These are phyloP conservation scores for Meles meles DNA, from an alignment of 2,113 vertebrate species.

Conservation along the genomic window DNA sequence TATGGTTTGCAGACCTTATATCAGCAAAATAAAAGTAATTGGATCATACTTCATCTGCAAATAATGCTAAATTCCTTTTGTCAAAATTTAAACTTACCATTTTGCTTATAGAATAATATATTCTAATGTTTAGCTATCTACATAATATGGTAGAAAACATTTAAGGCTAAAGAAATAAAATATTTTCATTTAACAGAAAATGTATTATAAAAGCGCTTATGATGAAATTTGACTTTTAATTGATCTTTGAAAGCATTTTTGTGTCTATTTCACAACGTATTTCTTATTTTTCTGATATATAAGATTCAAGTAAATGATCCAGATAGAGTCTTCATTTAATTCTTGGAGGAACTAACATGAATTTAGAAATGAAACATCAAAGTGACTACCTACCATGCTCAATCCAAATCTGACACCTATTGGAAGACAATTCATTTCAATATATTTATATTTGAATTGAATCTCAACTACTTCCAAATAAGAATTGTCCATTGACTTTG, in stretches of 20 bases:
- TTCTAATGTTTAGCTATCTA: neutral
- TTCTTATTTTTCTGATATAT: neutral
- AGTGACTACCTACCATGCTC: neutral
- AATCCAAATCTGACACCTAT: neutral
- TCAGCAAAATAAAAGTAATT: constrained; percentile 61
- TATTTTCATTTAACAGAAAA: neutral
- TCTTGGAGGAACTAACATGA: neutral
- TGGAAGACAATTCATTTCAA: neutral
- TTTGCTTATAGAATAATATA: constrained; percentile 50
- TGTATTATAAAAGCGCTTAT: neutral
- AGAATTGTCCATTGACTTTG: neutral
- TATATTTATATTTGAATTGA: neutral
- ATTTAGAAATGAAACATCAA: neutral
- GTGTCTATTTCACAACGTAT: neutral
- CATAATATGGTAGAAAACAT: neutral
- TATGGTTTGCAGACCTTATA: constrained; percentile 24
- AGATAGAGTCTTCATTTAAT: neutral
- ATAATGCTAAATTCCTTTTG: constrained; percentile 45
- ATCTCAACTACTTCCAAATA: neutral
- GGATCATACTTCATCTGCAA: constrained; percentile 50
- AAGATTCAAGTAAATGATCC: neutral
- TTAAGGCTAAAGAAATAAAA: neutral
- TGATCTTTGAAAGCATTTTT: neutral
- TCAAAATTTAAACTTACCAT: neutral
- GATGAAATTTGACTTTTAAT: neutral